Evolutionary conservation across 64 coral and sea anemone species (phyloP).

Genomic region (Cladopsammia gracilis): DNA sequence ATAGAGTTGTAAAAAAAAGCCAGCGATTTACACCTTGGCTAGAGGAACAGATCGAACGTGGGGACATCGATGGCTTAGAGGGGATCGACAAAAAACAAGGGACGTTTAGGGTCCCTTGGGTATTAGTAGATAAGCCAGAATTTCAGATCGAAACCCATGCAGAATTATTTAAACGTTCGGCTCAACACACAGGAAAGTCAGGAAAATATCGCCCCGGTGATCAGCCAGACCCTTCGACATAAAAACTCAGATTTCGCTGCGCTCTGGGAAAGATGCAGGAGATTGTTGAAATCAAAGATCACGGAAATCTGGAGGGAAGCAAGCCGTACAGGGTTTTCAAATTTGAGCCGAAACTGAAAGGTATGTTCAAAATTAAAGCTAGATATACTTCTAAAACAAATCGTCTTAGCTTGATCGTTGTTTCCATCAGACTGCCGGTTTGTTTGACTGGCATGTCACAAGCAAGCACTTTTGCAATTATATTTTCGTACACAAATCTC

Average conservation of each 20-base stretch:
- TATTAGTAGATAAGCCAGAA: slow-evolving; percentile 87
- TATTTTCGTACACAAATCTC: too few relatives aligned
- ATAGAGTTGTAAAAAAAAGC: too few relatives aligned
- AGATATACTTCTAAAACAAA: background rate
- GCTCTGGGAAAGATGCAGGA: slow-evolving; percentile 90
- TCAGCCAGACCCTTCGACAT: slow-evolving; percentile 79
- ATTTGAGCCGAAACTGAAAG: slow-evolving; percentile 81
- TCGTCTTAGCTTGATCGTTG: too few relatives aligned
- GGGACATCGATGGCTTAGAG: slow-evolving; percentile 63
- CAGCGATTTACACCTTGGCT: slow-evolving; percentile 54
- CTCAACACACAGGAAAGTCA: slow-evolving; percentile 82
- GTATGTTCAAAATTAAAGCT: background rate
- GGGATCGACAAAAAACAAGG: slow-evolving; percentile 69
- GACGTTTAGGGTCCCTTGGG: slow-evolving; percentile 83
- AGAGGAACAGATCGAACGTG: slow-evolving; percentile 61
- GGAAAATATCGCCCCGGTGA: slow-evolving; percentile 83
- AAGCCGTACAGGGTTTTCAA: slow-evolving; percentile 86
- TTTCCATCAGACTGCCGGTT: too few relatives aligned
- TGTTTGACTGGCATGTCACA: too few relatives aligned
- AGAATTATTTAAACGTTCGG: slow-evolving; percentile 84
- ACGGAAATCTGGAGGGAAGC: slow-evolving; percentile 64
- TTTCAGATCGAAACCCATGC: slow-evolving; percentile 81
- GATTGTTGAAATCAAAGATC: slow-evolving; percentile 78
- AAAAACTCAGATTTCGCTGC: slow-evolving; percentile 92
- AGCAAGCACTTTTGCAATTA: too few relatives aligned